phyloP scores from a whole-genome alignment of 1,140 invertebrate genomes.

The Zaprionus inermis region DNA sequence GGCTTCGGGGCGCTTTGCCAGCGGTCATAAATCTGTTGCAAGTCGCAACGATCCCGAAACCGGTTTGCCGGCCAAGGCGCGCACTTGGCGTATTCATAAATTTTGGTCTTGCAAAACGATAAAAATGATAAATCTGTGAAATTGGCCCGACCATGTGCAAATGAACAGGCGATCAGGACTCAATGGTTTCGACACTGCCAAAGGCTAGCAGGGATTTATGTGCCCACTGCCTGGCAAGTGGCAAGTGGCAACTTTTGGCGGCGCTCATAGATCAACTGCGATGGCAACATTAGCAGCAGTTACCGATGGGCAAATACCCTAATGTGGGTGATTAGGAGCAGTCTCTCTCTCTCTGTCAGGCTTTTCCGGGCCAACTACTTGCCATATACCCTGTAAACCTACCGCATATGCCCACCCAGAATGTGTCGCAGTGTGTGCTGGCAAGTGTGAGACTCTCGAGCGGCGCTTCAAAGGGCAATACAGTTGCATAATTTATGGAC shows the following conservation, averaged over 20 bases:
- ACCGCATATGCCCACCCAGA: slow-evolving; percentile 7
- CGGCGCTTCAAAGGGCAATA: slow-evolving; percentile 66
- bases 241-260: slow-evolving; percentile 44
- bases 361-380: slow-evolving; percentile 12
- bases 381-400: background rate
- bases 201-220: slow-evolving; percentile 62
- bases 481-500: slow-evolving; percentile 75
- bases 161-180: slow-evolving; percentile 58
- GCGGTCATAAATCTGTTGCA: slow-evolving; percentile 42
- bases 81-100: slow-evolving; percentile 61
- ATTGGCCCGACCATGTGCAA: slow-evolving; percentile 59
- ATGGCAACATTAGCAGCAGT: background rate
- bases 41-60: slow-evolving; percentile 42
- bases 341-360: no score
- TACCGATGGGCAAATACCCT: slow-evolving; percentile 34
- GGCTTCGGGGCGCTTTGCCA: background rate
- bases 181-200: slow-evolving; percentile 40
- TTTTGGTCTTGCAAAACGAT: slow-evolving; percentile 49
- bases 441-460: slow-evolving; percentile 71
- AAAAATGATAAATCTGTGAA: slow-evolving; percentile 72
- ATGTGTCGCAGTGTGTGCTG: slow-evolving; percentile 52
- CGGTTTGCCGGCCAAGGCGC: slow-evolving; percentile 42
- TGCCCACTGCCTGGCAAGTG: slow-evolving; percentile 60
- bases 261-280: slow-evolving; percentile 41
- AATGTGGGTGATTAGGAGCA: background rate